Conservation (phyloP, 2,888 invertebrate genomes). For the Iselma pallidipennis region DNA sequence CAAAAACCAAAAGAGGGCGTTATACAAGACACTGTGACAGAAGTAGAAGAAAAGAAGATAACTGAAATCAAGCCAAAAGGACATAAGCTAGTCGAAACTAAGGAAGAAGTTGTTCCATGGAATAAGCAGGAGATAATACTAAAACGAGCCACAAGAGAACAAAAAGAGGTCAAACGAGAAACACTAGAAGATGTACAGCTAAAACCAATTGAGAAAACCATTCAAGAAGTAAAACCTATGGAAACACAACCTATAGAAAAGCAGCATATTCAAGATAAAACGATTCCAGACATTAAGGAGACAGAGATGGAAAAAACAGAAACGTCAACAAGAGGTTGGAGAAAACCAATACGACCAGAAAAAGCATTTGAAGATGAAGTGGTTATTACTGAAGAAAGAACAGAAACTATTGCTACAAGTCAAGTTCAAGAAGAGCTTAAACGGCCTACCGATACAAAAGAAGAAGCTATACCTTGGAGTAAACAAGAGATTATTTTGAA, state of each 20-base stretch:
- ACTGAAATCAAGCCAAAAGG: slow-evolving; percentile 15
- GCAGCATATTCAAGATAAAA: not conserved
- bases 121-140: slow-evolving; percentile 63
- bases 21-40: slow-evolving; percentile 15
- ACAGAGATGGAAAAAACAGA: slow-evolving; percentile 11
- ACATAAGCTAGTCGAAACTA: slow-evolving; percentile 15
- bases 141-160: slow-evolving; percentile 51
- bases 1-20: slow-evolving; percentile 25
- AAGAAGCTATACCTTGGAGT: slow-evolving; percentile 59
- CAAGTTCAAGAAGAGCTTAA: not conserved
- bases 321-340: slow-evolving; percentile 15
- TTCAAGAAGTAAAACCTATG: not conserved
- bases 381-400: slow-evolving; percentile 1
- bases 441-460: not conserved
- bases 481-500: slow-evolving; percentile 64
- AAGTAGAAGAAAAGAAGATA: slow-evolving; percentile 16
- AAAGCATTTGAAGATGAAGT: too few relatives aligned
- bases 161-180: slow-evolving; percentile 50
- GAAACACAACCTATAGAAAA: slow-evolving; percentile 39
- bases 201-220: slow-evolving; percentile 51
- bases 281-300: not conserved
- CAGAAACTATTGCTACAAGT: slow-evolving; percentile 7
- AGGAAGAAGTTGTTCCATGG: slow-evolving; percentile 52
- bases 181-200: slow-evolving; percentile 56
- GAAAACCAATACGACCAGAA: too few relatives aligned